Evolutionary conservation across 1,140 invertebrate species (phyloP).

Genomic region (Prorops nasuta): DNA sequence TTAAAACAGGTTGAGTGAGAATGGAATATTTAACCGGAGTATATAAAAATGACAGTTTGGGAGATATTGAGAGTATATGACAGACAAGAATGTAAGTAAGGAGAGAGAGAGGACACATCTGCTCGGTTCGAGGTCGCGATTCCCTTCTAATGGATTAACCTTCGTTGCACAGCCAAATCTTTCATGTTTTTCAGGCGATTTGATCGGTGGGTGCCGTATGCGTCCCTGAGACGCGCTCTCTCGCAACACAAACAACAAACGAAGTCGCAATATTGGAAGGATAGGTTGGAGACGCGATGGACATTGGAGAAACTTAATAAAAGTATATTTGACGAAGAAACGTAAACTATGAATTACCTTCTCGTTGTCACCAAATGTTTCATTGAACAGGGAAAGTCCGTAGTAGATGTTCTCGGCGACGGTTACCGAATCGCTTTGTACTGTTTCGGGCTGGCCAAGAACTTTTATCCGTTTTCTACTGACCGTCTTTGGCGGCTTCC

Average conservation of each 20-base stretch:
- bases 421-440: slow-evolving; percentile 55
- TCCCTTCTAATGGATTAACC: slow-evolving; percentile 30
- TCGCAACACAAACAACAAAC: slow-evolving; percentile 16
- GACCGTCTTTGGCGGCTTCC: slow-evolving; percentile 79
- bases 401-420: slow-evolving; percentile 58
- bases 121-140: slow-evolving; percentile 18
- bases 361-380: slow-evolving; percentile 49
- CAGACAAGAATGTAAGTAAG: slow-evolving; percentile 2
- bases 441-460: slow-evolving; percentile 60
- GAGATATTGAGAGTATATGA: slow-evolving; percentile 1
- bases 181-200: slow-evolving; percentile 14
- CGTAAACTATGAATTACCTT: slow-evolving; percentile 53
- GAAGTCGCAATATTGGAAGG: too few relatives aligned
- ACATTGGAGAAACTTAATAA: neutral
- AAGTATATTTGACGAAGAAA: neutral
- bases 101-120: slow-evolving; percentile 13
- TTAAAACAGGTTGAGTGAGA: too few relatives aligned
- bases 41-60: too few relatives aligned
- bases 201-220: slow-evolving; percentile 30
- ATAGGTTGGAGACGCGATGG: too few relatives aligned
- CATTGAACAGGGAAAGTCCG: slow-evolving; percentile 52
- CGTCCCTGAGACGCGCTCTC: slow-evolving; percentile 20
- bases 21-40: too few relatives aligned
- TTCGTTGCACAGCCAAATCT: slow-evolving; percentile 24
- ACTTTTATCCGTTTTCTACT: slow-evolving; percentile 79